Percentiles rank a stretch among this genome's conserved stretches.
Conservation (phyloP, 2,888 invertebrate genomes). For the Hyles lineata region DNA sequence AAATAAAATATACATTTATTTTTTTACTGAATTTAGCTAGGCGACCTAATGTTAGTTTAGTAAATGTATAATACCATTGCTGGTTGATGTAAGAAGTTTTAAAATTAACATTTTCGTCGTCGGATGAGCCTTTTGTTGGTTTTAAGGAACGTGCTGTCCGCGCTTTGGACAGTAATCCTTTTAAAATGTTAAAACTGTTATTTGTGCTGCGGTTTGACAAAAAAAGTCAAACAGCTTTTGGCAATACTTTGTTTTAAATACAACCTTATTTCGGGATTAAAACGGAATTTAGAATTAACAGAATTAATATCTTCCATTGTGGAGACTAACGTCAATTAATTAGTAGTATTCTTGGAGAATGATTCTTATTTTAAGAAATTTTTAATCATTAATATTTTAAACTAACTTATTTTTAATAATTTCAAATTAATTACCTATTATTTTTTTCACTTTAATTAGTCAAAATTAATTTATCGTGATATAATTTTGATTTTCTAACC, state of each 20-base stretch:
- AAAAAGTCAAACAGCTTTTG: slow-evolving; percentile 46
- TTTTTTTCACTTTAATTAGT: too few species aligned
- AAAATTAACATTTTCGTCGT: slow-evolving; percentile 6
- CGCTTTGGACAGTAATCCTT: slow-evolving; percentile 60
- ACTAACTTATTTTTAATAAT: too few species aligned
- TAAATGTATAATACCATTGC: not conserved
- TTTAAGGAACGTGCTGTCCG: slow-evolving; percentile 49
- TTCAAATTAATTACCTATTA: not conserved
- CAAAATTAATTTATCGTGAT: too few species aligned
- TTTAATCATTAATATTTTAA: too few species aligned
- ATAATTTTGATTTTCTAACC: not conserved
- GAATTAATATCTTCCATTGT: slow-evolving; percentile 34
- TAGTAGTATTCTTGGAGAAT: not conserved
- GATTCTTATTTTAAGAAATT: not conserved
- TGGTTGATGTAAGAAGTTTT: not conserved
- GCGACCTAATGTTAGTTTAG: not conserved
- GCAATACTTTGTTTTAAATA: slow-evolving; percentile 41
- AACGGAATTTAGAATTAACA: slow-evolving; percentile 42
- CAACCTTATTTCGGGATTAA: slow-evolving; percentile 56
- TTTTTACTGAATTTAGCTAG: too few species aligned
- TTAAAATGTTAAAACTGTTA: slow-evolving; percentile 58
- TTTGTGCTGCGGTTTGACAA: slow-evolving; percentile 53
- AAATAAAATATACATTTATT: not conserved
- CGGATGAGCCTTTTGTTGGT: slow-evolving; percentile 10
- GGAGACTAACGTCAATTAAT: slow-evolving; percentile 14